phyloP scores from a whole-genome alignment of 2,797 vertebrate species.

The Netta rufina region DNA sequence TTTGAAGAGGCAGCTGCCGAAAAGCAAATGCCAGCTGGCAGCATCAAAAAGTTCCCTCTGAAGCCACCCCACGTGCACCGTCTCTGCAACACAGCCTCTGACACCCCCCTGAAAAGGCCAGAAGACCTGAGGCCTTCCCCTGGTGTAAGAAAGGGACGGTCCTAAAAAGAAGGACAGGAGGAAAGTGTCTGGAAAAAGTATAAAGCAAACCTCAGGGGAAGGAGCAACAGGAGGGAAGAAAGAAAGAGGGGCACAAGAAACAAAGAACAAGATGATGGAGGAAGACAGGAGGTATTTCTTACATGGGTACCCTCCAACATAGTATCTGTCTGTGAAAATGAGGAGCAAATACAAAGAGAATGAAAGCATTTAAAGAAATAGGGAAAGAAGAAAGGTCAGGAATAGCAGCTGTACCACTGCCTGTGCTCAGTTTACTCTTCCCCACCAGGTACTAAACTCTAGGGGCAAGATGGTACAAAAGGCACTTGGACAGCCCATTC shows the following conservation, averaged over 20 bases:
- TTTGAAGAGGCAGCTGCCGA: not conserved
- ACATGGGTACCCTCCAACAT: not conserved
- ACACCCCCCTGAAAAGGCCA: not conserved
- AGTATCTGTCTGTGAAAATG: not conserved
- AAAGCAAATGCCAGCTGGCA: constrained; percentile 16
- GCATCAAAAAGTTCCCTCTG: not conserved
- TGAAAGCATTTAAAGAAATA: not conserved
- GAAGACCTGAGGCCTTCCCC: not conserved
- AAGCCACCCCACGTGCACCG: not conserved
- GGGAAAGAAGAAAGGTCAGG: not conserved
- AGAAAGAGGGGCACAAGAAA: not conserved
- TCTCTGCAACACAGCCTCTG: not conserved
- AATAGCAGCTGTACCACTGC: not conserved
- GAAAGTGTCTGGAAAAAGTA: not conserved
- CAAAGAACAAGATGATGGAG: not conserved
- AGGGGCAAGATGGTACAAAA: not conserved
- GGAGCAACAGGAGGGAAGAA: not conserved
- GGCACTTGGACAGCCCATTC: not conserved
- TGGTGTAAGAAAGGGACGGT: not conserved
- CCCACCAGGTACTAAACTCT: not conserved
- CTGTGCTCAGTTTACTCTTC: not conserved
- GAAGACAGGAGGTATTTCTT: not conserved
- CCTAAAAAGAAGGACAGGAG: not conserved
- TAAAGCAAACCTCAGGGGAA: not conserved
- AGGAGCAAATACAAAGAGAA: not conserved